A percentile compares a stretch with the other conserved stretches of the same genome.
Conservation (phyloP, 2,113 vertebrate species). For the Psammodynastes pulverulentus region DNA sequence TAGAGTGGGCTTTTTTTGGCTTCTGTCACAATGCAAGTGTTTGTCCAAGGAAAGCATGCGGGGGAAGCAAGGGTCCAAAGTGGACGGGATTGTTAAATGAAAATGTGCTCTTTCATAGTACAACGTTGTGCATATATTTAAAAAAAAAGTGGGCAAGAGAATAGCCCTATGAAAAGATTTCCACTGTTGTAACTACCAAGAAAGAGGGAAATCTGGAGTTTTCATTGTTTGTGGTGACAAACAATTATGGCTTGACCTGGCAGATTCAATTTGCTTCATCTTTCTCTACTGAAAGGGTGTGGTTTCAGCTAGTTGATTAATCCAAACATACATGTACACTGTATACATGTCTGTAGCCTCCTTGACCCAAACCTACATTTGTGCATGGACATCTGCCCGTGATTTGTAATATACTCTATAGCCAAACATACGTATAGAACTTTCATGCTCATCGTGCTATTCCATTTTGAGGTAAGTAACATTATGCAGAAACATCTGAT, state of each 20-base stretch:
- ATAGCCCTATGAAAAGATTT: slow-evolving; percentile 45
- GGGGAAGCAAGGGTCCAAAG: slow-evolving; percentile 46
- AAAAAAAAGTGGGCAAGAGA: neutral
- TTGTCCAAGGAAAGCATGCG: slow-evolving; percentile 57
- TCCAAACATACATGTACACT: neutral
- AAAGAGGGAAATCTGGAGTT: slow-evolving; percentile 56
- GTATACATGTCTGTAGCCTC: neutral
- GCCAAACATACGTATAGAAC: neutral
- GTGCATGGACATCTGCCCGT: neutral
- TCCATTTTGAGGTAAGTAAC: neutral
- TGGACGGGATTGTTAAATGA: slow-evolving; percentile 42
- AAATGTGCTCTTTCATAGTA: slow-evolving; percentile 60
- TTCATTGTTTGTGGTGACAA: slow-evolving; percentile 29
- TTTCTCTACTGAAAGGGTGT: neutral
- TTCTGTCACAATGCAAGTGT: slow-evolving; percentile 59
- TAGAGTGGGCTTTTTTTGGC: slow-evolving; percentile 62
- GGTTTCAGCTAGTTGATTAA: neutral
- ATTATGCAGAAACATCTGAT: neutral
- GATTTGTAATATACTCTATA: neutral
- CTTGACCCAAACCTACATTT: neutral
- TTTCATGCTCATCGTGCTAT: neutral
- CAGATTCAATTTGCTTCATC: neutral
- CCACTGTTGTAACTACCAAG: slow-evolving; percentile 36
- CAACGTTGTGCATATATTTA: slow-evolving; percentile 54
- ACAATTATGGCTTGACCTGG: neutral